Evolutionary conservation across 2,113 vertebrate genomes (phyloP).

Genomic region (Lipophrys pholis): DNA sequence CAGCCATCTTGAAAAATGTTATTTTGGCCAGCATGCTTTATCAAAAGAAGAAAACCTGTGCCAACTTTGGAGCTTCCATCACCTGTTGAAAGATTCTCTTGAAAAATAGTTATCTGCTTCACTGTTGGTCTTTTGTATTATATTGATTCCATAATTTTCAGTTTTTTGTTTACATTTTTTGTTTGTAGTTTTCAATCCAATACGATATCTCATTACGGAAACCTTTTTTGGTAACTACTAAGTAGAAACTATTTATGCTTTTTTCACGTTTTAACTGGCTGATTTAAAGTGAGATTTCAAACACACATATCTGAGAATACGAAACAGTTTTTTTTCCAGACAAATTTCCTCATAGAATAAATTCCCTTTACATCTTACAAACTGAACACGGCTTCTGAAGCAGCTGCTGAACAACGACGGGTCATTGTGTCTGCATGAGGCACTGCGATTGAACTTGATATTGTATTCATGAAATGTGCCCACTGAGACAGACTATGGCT

Average conservation of each 20-base stretch:
- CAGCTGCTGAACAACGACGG: slow-evolving; percentile 1
- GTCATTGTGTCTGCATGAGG: not conserved
- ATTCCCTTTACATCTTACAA: not conserved
- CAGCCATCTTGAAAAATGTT: no score
- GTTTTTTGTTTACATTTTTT: not conserved
- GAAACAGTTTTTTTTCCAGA: not conserved
- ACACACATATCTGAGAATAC: not conserved
- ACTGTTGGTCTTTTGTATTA: no score
- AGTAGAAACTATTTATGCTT: not conserved
- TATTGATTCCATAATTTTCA: no score
- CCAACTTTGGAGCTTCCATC: no score
- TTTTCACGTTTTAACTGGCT: not conserved
- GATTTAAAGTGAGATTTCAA: not conserved
- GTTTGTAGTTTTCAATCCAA: not conserved
- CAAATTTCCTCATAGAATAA: slow-evolving; percentile 5
- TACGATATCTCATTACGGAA: not conserved
- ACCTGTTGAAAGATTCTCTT: no score
- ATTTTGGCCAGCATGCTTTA: no score
- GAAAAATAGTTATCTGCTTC: no score
- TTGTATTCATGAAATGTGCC: slow-evolving; percentile 34
- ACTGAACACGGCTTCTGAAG: slow-evolving; percentile 17
- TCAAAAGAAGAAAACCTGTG: no score
- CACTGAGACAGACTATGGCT: slow-evolving; percentile 22
- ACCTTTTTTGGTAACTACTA: no score
- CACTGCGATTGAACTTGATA: slow-evolving; percentile 3